A percentile compares a stretch with the other conserved stretches of the same genome.
These are phyloP conservation scores for Mongoloraphidia duomilia DNA, from an alignment of 2,888 invertebrate species.

Conservation along the genomic window DNA sequence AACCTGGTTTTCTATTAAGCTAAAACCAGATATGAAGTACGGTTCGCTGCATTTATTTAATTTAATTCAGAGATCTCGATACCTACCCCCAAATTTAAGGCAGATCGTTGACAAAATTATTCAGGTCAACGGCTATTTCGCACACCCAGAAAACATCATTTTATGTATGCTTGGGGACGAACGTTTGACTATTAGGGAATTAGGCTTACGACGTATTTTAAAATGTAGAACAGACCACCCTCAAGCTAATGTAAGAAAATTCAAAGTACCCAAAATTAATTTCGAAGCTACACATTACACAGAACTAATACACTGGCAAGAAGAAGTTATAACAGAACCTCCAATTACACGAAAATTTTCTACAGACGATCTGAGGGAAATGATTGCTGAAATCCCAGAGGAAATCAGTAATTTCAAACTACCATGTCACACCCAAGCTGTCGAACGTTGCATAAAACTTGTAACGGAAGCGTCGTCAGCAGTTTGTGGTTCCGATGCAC, in stretches of 20 bases:
- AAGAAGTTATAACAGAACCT: conserved; percentile 7
- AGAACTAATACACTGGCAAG: conserved; percentile 15
- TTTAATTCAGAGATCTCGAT: too few species aligned
- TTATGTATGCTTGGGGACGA: conserved; percentile 13
- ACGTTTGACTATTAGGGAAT: too few species aligned
- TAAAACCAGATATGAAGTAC: conserved; percentile 1
- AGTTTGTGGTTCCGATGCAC: conserved; percentile 4
- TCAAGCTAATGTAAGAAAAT: too few species aligned
- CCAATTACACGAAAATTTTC: too few species aligned
- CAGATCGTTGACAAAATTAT: conserved; percentile 16
- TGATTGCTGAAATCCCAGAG: too few species aligned
- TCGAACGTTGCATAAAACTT: conserved; percentile 12
- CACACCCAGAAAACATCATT: conserved; percentile 15
- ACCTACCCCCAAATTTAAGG: conserved; percentile 6
- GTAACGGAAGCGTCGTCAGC: conserved; percentile 12
- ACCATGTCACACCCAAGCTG: too few species aligned
- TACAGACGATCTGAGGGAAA: too few species aligned
- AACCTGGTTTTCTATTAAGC: conserved; percentile 13
- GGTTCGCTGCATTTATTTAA: too few species aligned
- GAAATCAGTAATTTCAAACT: too few species aligned
- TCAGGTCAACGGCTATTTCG: conserved; percentile 15
- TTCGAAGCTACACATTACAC: conserved; percentile 11
- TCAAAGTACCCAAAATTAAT: conserved; percentile 14
- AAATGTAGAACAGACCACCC: too few species aligned
- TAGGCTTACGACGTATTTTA: neutral